These are phyloP conservation scores for Caenorhabditis drosophilae DNA, from an alignment of 2,888 invertebrate genomes.

Conservation along the genomic window DNA sequence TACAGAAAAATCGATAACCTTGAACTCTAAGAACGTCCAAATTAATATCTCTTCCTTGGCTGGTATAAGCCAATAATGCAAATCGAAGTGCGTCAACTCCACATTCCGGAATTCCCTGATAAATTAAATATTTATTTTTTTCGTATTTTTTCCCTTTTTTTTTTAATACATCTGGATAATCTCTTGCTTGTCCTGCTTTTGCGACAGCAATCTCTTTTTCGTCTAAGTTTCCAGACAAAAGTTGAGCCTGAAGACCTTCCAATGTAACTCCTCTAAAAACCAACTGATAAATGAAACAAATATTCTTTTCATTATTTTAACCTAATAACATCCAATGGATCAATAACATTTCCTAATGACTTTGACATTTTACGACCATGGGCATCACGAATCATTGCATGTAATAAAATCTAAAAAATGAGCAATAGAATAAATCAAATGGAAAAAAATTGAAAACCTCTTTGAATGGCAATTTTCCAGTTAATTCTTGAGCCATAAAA, in stretches of 20 bases:
- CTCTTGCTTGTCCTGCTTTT: constrained; percentile 72
- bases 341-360: constrained; percentile 94
- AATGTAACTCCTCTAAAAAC: constrained; percentile 78
- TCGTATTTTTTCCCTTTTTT: too few relatives aligned
- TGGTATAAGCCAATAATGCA: constrained; percentile 86
- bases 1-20: constrained; percentile 69
- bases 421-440: neutral
- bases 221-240: constrained; percentile 83
- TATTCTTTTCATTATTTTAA: too few relatives aligned
- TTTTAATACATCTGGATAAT: constrained; percentile 69
- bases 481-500: constrained; percentile 88
- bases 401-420: constrained; percentile 79
- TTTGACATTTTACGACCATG: constrained; percentile 99
- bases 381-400: constrained; percentile 95
- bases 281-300: constrained; percentile 1
- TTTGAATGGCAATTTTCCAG: constrained; percentile 89
- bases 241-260: constrained; percentile 79
- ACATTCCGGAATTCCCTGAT: constrained; percentile 71
- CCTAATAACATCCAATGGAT: constrained; percentile 90
- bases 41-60: constrained; percentile 90
- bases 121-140: too few relatives aligned
- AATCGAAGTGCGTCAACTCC: constrained; percentile 88
- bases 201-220: constrained; percentile 82
- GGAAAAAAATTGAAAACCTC: constrained; percentile 68
- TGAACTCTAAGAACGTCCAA: constrained; percentile 91